Conservation (phyloP, 2,113 vertebrate genomes). For the Tautogolabrus adspersus region DNA sequence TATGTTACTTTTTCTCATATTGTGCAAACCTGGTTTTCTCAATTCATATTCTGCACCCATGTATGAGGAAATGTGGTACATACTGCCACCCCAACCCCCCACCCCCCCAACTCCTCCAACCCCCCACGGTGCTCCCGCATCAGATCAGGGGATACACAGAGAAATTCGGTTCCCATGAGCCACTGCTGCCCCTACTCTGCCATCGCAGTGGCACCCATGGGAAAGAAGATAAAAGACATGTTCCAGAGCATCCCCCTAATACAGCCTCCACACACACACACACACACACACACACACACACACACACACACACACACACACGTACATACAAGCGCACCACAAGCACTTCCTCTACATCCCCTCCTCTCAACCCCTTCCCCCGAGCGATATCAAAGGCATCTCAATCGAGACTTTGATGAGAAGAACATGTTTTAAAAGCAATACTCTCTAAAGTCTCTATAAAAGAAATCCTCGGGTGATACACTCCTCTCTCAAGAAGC, state of each 20-base stretch:
- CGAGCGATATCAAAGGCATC: constrained; percentile 77
- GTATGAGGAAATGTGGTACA: constrained; percentile 53
- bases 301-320: constrained; percentile 23
- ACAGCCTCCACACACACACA: constrained; percentile 21
- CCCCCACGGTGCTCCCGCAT: constrained; percentile 64
- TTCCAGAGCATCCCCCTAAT: constrained; percentile 69
- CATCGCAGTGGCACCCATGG: constrained; percentile 80
- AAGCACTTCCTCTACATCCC: constrained; percentile 65
- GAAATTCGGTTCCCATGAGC: constrained; percentile 80
- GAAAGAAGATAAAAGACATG: constrained; percentile 83
- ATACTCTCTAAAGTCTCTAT: constrained; percentile 63
- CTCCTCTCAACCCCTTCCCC: constrained; percentile 62
- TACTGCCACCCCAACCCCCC: constrained; percentile 23
- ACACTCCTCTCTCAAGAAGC: constrained; percentile 38
- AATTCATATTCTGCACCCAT: constrained; percentile 20
- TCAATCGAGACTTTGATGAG: constrained; percentile 80
- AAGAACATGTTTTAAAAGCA: constrained; percentile 73
- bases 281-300: constrained; percentile 23
- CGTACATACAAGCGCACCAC: constrained; percentile 53
- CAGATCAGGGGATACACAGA: constrained; percentile 65
- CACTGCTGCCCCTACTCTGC: constrained; percentile 72
- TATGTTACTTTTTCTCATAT: too few relatives aligned
- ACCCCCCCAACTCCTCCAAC: constrained; percentile 16
- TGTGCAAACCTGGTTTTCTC: not conserved
- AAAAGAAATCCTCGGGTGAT: constrained; percentile 46